phyloP scores from a whole-genome alignment of 1,140 invertebrate species.

The Formica exsecta region DNA sequence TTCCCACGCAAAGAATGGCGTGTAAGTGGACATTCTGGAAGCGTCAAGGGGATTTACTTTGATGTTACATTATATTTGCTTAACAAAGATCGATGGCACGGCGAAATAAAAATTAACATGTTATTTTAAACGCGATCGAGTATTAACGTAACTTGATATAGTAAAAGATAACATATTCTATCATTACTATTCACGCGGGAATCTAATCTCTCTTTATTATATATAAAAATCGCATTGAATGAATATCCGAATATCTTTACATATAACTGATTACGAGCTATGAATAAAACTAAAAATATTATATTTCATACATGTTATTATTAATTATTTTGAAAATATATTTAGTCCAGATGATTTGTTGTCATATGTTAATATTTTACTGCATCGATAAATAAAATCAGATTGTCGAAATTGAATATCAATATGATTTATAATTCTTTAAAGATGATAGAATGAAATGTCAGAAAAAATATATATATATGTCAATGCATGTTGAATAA shows the following conservation, averaged over 20 bases:
- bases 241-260: not conserved
- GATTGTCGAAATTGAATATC: not conserved
- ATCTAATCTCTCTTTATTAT: not conserved
- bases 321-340: not conserved
- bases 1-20: not conserved
- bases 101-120: conserved; percentile 21
- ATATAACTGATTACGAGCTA: not conserved
- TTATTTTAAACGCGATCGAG: not conserved
- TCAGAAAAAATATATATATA: not conserved
- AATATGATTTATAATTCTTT: not conserved
- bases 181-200: not conserved
- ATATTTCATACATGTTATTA: not conserved
- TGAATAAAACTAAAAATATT: not conserved
- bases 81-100: not conserved
- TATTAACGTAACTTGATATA: not conserved
- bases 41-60: conserved; percentile 15
- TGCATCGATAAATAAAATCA: not conserved
- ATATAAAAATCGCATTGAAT: not conserved
- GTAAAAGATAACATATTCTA: not conserved
- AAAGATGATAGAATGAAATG: not conserved
- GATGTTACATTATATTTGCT: conserved; percentile 33
- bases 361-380: not conserved
- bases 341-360: not conserved
- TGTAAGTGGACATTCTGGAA: conserved; percentile 18
- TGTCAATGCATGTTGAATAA: too few species aligned